phyloP scores from a whole-genome alignment of 2,888 invertebrate genomes.

The Philereme vetulata region DNA sequence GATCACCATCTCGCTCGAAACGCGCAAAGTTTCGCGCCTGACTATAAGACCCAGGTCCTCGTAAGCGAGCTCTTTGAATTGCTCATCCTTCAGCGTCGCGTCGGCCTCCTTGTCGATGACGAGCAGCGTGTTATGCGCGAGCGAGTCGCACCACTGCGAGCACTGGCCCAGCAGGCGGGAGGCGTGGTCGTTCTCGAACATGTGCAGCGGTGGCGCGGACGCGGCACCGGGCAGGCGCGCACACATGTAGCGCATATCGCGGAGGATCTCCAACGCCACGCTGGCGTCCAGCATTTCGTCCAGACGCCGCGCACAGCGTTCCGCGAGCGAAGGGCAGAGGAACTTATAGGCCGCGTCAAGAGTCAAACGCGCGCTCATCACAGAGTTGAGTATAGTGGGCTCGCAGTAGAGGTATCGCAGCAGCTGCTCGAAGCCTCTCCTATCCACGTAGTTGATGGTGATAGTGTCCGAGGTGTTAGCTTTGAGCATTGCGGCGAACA shows the following conservation, averaged over 20 bases:
- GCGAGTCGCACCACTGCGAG: conserved; percentile 82
- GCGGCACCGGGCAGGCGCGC: conserved; percentile 74
- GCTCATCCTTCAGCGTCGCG: conserved; percentile 66
- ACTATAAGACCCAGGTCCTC: conserved; percentile 87
- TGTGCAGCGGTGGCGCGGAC: conserved; percentile 77
- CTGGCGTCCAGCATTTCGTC: conserved; percentile 85
- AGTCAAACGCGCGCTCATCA: conserved; percentile 86
- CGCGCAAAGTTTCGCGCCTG: conserved; percentile 86
- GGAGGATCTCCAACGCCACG: conserved; percentile 86
- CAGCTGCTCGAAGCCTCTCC: conserved; percentile 87
- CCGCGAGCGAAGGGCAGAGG: conserved; percentile 87
- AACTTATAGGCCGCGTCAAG: conserved; percentile 90
- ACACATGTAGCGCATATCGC: conserved; percentile 80
- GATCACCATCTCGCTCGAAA: conserved; percentile 85
- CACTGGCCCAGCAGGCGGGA: conserved; percentile 72
- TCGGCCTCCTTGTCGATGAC: conserved; percentile 76
- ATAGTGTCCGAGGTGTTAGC: conserved; percentile 69
- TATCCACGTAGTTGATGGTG: conserved; percentile 85
- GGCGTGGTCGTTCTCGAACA: conserved; percentile 66
- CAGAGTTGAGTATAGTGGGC: conserved; percentile 84
- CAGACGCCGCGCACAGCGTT: conserved; percentile 87
- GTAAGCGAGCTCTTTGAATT: conserved; percentile 84
- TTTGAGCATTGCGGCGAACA: conserved; percentile 84
- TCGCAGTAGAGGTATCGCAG: conserved; percentile 87
- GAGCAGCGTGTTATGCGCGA: conserved; percentile 87